These are phyloP conservation scores for Scaptomyza montana DNA, from an alignment of 1,140 invertebrate species.

Conservation along the genomic window DNA sequence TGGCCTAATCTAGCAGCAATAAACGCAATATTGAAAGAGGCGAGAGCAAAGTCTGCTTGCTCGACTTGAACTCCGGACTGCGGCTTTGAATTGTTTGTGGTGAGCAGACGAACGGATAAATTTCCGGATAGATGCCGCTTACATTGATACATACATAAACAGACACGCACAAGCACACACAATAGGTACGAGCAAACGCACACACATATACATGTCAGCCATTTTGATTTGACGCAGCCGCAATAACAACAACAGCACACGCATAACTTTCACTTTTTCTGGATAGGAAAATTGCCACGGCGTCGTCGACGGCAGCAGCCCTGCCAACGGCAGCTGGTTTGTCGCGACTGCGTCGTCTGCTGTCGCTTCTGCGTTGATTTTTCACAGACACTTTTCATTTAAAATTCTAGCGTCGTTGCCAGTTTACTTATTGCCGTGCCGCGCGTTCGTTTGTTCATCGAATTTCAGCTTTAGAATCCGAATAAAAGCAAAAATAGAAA, in stretches of 20 bases:
- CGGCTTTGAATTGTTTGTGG: slow-evolving; percentile 17
- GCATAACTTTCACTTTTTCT: slow-evolving; percentile 66
- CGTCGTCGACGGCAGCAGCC: slow-evolving; percentile 27
- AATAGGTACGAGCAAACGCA: slow-evolving; percentile 2
- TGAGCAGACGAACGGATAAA: slow-evolving; percentile 27
- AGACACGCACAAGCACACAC: slow-evolving; percentile 15
- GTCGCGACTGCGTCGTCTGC: slow-evolving; percentile 17
- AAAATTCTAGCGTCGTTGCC: slow-evolving; percentile 58
- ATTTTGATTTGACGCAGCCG: slow-evolving; percentile 47
- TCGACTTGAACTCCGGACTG: slow-evolving; percentile 26
- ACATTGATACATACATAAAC: slow-evolving; percentile 10
- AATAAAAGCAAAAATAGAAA: slow-evolving; percentile 24
- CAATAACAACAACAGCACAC: slow-evolving; percentile 18
- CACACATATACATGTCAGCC: slow-evolving; percentile 29
- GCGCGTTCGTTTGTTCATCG: slow-evolving; percentile 75
- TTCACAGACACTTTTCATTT: slow-evolving; percentile 73
- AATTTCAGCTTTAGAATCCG: slow-evolving; percentile 52
- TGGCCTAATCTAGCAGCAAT: too few relatives aligned
- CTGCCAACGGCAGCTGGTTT: slow-evolving; percentile 43
- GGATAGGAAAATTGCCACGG: slow-evolving; percentile 47
- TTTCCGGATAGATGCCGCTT: slow-evolving; percentile 47
- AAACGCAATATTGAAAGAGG: slow-evolving; percentile 1
- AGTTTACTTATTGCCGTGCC: slow-evolving; percentile 78
- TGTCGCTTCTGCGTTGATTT: slow-evolving; percentile 49
- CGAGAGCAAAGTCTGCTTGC: slow-evolving; percentile 4